A percentile compares a stretch with the other conserved stretches of the same genome.
Evolutionary conservation across 2,113 vertebrate species (phyloP).

Genomic region (Ia io): DNA sequence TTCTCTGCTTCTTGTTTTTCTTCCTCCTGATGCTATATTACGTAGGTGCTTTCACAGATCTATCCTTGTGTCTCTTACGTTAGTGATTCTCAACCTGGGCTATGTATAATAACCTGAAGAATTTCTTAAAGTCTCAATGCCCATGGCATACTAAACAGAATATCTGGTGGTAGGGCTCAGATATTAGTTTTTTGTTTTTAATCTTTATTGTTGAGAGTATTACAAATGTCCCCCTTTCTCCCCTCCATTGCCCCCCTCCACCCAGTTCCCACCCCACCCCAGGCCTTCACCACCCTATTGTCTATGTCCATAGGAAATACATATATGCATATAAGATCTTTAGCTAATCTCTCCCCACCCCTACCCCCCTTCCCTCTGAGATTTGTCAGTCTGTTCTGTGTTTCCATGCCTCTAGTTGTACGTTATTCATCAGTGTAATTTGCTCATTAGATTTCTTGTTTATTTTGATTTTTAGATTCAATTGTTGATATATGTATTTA

Average conservation of each 20-base stretch:
- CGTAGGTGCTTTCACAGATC: not conserved
- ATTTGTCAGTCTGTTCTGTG: too few relatives aligned
- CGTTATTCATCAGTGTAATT: too few relatives aligned
- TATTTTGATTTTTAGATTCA: not conserved
- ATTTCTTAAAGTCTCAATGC: not conserved
- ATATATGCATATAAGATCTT: too few relatives aligned
- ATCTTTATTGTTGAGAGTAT: not conserved
- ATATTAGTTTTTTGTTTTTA: not conserved
- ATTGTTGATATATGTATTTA: not conserved
- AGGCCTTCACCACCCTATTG: too few relatives aligned
- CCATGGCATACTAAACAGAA: not conserved
- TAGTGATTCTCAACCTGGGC: not conserved
- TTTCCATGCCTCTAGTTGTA: too few relatives aligned
- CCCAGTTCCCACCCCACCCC: too few relatives aligned
- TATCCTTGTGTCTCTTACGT: not conserved
- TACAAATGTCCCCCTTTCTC: too few relatives aligned
- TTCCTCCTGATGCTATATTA: not conserved
- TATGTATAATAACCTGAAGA: not conserved
- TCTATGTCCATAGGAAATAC: too few relatives aligned
- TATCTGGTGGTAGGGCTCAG: not conserved
- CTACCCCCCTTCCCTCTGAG: too few relatives aligned
- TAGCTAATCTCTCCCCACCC: too few relatives aligned
- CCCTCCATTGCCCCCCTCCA: too few relatives aligned
- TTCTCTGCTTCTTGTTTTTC: slow-evolving; percentile 9
- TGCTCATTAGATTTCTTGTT: too few relatives aligned